Base-by-base conservation (phyloP, 37 sponge, comb jelly and placozoan genomes). In the Ianthella basta region DNA sequence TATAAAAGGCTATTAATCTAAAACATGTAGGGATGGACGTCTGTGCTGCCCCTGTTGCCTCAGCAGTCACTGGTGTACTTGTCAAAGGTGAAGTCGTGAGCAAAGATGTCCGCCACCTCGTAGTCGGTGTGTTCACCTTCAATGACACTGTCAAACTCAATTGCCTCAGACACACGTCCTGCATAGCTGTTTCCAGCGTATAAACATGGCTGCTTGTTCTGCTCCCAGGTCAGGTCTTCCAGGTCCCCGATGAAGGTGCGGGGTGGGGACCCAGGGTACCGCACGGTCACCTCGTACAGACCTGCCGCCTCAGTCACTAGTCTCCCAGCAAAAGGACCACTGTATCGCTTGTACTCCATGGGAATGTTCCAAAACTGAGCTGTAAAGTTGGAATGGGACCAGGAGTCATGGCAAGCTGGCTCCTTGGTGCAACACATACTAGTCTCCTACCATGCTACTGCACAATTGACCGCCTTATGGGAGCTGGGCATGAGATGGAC, bases 121-220 rank as follows among this genome's bases (percentile, higher is more conserved):
- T 75, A 75, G 25, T 75, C 78, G 3, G 5, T 1, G 53, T 75
- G 54, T 8, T 20, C 15, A 16, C 78, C 78, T 75, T 75, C 78
- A 41, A 81, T 81, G 27, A 61, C 60, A 5, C 59, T 19, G 1
- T 82, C 72, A 41, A 25, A 19, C 0, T 61, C 57, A 1, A 27
- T 13, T 8, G 80, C 55, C 32, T 90, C 87, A 54, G 75, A 54
- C 0, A 27, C 50, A 0, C 79, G 85, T 14, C 92, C 92, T 21
- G 59, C 86, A 54, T 85, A 87, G 18, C 80, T 60, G 80, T 86
- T 88, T 2, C 89, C 89, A 36, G 80, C 84, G 27, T 84, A 88
- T 33, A 84, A 38, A 32, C 89, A 88, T 29, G 67, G 80, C 15
- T 25, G 15, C 4, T 53, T 14, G 19, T 37, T 25, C 30, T 56